Conservation (phyloP, 2,797 vertebrate genomes). For the Sebastes matsubarae region DNA sequence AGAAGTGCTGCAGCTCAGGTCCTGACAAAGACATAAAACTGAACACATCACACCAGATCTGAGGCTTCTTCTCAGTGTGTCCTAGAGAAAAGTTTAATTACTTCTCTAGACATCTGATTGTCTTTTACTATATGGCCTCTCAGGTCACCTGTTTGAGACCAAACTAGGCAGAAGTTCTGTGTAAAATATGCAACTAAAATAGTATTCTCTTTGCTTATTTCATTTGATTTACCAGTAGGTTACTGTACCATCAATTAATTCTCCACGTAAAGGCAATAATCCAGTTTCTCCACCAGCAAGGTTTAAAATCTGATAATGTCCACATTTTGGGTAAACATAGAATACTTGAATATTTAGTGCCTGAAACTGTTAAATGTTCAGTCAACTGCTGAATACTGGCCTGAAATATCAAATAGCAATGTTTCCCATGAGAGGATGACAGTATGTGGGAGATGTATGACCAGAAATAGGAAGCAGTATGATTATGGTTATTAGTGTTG, state of each 20-base stretch:
- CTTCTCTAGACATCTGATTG: not conserved
- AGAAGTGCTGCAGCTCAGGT: not conserved
- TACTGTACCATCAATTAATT: not conserved
- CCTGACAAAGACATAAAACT: not conserved
- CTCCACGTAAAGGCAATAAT: not conserved
- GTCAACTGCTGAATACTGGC: not conserved
- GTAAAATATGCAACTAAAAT: not conserved
- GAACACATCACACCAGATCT: not conserved
- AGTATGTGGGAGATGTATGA: not conserved
- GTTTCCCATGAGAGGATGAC: not conserved
- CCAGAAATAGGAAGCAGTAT: not conserved
- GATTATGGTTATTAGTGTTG: no score
- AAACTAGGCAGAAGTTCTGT: not conserved
- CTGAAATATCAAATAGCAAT: not conserved
- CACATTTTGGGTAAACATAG: not conserved
- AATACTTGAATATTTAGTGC: not conserved
- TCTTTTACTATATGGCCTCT: no score
- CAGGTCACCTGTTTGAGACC: not conserved
- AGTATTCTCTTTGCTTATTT: not conserved
- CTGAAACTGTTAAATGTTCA: not conserved
- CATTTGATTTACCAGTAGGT: no score
- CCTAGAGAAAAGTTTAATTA: no score
- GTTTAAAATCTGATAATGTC: not conserved
- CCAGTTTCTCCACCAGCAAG: not conserved
- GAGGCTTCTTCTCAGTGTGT: no score